A percentile compares a stretch with the other conserved stretches of the same genome.
phyloP scores from a whole-genome alignment of 2,113 vertebrate genomes.

The Catagonus wagneri region DNA sequence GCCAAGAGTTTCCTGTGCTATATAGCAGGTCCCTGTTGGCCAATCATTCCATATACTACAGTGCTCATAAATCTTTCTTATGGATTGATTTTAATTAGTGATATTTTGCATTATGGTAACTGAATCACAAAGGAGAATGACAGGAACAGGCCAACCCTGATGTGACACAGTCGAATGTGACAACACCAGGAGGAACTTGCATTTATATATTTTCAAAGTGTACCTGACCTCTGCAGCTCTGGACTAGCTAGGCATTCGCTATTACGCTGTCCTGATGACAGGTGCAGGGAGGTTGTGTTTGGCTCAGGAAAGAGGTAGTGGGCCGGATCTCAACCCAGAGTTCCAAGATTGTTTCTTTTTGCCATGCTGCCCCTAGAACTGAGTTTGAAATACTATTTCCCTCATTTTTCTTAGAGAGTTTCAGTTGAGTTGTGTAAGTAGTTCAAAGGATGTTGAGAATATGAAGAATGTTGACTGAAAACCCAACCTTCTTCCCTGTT shows the following conservation, averaged over 20 bases:
- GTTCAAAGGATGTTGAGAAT: neutral
- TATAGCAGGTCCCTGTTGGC: too few relatives aligned
- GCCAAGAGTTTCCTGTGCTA: too few relatives aligned
- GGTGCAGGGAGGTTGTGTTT: neutral
- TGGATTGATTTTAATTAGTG: neutral
- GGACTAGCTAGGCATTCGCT: neutral
- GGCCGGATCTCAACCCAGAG: neutral
- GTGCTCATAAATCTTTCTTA: neutral
- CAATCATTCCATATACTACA: too few relatives aligned
- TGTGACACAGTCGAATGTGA: neutral
- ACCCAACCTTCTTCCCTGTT: neutral
- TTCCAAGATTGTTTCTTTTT: slow-evolving; percentile 11
- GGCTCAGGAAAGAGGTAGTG: neutral
- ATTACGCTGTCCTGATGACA: neutral
- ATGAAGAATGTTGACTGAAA: slow-evolving; percentile 20
- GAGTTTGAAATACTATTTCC: neutral
- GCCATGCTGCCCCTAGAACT: neutral
- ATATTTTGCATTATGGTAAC: slow-evolving; percentile 36
- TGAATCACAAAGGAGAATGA: slow-evolving; percentile 39
- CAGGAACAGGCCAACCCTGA: neutral
- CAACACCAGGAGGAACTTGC: neutral
- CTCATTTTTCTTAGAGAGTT: neutral
- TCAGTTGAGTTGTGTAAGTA: neutral
- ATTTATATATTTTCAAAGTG: neutral
- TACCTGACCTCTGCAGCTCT: neutral